Evolutionary conservation across 2,113 vertebrate genomes (phyloP).

Genomic region (Oenanthe oenanthe): DNA sequence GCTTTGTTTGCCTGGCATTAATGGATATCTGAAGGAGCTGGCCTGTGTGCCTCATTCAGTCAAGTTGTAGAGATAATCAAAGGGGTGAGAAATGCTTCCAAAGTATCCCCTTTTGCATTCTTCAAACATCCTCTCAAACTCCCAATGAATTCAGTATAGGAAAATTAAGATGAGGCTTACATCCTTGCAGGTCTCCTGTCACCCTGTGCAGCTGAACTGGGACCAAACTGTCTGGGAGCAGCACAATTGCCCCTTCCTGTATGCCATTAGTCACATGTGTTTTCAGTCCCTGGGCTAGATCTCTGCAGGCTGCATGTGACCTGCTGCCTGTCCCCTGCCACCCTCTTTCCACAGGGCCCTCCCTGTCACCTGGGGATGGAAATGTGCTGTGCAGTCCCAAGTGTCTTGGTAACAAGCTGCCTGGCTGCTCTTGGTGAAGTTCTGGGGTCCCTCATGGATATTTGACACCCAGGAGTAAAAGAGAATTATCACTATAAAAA

Average conservation of each 20-base stretch:
- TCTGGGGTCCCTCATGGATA: not conserved
- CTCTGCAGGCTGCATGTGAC: not conserved
- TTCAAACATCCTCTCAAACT: not conserved
- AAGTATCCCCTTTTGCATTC: not conserved
- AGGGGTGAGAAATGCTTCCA: not conserved
- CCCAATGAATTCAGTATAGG: not conserved
- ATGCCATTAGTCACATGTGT: not conserved
- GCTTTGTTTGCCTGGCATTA: not conserved
- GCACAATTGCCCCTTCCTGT: not conserved
- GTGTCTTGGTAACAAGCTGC: not conserved
- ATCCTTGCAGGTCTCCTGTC: not conserved
- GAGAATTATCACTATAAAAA: conserved; percentile 43
- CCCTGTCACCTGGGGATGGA: not conserved
- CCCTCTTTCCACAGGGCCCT: not conserved
- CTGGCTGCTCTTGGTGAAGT: not conserved
- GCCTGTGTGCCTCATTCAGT: not conserved
- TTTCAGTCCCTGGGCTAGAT: not conserved
- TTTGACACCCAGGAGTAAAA: conserved; percentile 35
- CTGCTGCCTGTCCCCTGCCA: not conserved
- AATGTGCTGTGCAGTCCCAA: not conserved
- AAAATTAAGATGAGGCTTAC: conserved; percentile 1
- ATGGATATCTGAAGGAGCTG: not conserved
- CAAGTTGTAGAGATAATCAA: conserved; percentile 6
- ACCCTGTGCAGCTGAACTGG: not conserved
- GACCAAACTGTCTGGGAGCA: not conserved